These are phyloP conservation scores for Stichopus horrens DNA, from an alignment of 53 echinoderm and acorn worm species.

Conservation along the genomic window DNA sequence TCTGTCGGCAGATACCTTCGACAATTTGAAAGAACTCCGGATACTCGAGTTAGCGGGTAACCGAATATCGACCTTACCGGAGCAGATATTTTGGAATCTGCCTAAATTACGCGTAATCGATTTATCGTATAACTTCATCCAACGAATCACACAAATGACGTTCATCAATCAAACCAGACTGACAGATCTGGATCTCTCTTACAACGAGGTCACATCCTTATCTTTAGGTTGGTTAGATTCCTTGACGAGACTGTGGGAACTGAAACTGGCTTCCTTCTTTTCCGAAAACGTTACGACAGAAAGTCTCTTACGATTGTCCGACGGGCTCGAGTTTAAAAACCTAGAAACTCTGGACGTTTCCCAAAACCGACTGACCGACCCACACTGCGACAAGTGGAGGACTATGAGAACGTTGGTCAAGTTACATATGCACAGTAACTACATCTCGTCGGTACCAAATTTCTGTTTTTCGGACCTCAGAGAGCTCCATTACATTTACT, in stretches of 20 bases:
- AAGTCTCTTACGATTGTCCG: constrained; percentile 38
- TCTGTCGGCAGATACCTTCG: constrained; percentile 47
- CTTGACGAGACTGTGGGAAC: constrained; percentile 63
- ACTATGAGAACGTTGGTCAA: constrained; percentile 36
- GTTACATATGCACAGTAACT: constrained; percentile 5
- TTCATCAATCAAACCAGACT: constrained; percentile 62
- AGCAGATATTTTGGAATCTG: constrained; percentile 54
- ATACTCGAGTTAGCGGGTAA: constrained; percentile 65
- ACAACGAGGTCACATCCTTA: constrained; percentile 59
- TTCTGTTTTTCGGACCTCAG: constrained; percentile 7
- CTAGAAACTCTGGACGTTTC: constrained; percentile 60
- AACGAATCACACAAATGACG: constrained; percentile 47
- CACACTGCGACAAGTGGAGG: constrained; percentile 55
- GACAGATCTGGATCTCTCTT: constrained; percentile 72
- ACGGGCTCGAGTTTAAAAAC: constrained; percentile 35
- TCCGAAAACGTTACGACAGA: background rate
- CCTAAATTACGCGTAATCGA: constrained; percentile 58
- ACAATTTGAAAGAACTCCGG: constrained; percentile 63
- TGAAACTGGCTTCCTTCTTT: constrained; percentile 58
- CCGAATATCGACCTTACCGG: constrained; percentile 52
- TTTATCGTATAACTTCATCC: constrained; percentile 70
- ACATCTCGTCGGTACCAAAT: background rate
- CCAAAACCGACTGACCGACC: constrained; percentile 52
- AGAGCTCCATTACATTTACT: background rate
- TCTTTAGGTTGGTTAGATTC: constrained; percentile 63